Conservation (phyloP, 2,113 vertebrate species). For the Cygnus atratus region DNA sequence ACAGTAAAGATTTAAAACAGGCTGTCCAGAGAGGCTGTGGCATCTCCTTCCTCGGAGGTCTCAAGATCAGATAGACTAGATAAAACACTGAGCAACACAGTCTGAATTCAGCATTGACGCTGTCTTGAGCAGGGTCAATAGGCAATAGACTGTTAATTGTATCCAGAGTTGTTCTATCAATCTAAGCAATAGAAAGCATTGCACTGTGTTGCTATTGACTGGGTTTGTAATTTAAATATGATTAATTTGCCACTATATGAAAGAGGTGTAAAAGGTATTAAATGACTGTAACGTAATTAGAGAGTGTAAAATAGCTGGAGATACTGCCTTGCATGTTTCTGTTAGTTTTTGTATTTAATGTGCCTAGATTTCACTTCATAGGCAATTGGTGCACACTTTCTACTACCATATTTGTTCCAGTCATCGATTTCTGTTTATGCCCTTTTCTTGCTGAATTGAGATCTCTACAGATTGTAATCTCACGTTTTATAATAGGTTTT, state of each 20-base stretch:
- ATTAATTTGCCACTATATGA: neutral
- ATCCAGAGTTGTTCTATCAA: neutral
- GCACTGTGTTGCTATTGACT: neutral
- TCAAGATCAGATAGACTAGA: neutral
- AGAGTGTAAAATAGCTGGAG: neutral
- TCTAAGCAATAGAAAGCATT: neutral
- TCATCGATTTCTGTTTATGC: rapidly evolving
- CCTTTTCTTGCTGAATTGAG: neutral
- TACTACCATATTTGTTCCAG: neutral
- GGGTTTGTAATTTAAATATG: neutral
- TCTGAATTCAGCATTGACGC: neutral
- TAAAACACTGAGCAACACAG: neutral
- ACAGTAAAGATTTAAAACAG: neutral
- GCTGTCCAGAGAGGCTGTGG: neutral
- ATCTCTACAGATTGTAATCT: neutral
- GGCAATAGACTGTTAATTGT: neutral
- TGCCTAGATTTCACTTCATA: neutral
- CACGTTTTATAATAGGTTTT: neutral
- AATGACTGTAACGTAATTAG: neutral
- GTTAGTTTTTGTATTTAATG: neutral
- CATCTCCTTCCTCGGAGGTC: neutral
- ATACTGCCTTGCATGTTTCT: neutral
- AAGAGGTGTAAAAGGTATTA: neutral
- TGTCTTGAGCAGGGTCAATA: neutral
- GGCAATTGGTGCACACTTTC: neutral